Base-by-base conservation (phyloP, 1,140 invertebrate genomes). In the Goniozus legneri region DNA sequence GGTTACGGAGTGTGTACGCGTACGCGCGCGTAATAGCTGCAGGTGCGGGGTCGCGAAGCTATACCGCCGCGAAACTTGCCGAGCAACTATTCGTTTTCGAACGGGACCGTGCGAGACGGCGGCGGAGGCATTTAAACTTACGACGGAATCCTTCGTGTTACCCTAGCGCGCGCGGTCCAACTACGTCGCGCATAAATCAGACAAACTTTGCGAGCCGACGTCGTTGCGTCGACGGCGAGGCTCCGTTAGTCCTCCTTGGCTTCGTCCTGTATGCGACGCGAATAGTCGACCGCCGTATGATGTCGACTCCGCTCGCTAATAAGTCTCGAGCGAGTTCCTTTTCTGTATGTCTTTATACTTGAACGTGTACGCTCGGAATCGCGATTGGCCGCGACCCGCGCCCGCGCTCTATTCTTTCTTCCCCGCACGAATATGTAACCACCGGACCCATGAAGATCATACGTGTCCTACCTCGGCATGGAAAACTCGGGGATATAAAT, bases 81-180 rank as follows among this genome's bases (percentile, higher is more conserved):
- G 34, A 35, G 38, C 37, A 61, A 62, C 60, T 60, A 60, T 61
- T 58, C 60, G 56, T 62, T 60, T 50, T 31, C n/a, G 3, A 3
- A 8, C 1, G n/a, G 14, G 13, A 10, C 10, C 8, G 24, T 8
- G 21, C 10, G 2, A 8, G 33, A 19, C 2, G 22, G 32, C 37
- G 44, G 47, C 40, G 38, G 55, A 54, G 58, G 35, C 51, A 56
- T 57, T 63, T 59, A 62, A 63, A 63, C 59, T 63, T 63, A 48
- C 56, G 53, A 53, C 50, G 56, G 56, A 62, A 59, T 63, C 54
- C 61, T 61, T 57, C 56, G 56, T 54, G 61, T 52, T 56, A 51
- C 54, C 54, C 41, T n/a, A n/a, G n/a, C n/a, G n/a, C n/a, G n/a
- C 36, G 40, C 38, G 34, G 44, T 46, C 52, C 47, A 48, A 49